Conservation (phyloP, 2,113 vertebrate species). For the Eira barbara region DNA sequence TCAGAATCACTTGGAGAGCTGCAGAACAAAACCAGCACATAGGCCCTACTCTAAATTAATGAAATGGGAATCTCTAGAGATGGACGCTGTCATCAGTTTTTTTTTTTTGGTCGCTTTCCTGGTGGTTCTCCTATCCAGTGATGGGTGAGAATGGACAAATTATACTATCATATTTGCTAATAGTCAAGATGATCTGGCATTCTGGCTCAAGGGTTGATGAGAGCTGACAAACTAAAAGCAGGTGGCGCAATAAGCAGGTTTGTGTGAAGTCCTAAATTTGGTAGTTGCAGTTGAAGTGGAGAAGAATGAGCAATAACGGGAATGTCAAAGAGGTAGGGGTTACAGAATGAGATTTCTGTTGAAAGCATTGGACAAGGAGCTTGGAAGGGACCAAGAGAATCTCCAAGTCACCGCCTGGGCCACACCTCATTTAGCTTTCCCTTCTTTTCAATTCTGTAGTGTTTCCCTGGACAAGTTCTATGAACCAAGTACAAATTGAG, state of each 20-base stretch:
- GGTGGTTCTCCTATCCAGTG: background rate
- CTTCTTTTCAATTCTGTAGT: background rate
- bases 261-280: background rate
- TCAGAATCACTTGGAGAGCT: background rate
- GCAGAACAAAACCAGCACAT: background rate
- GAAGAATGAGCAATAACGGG: background rate
- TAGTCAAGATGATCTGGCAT: background rate
- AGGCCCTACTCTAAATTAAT: background rate
- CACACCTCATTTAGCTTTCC: slow-evolving; percentile 29
- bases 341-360: background rate
- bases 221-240: background rate
- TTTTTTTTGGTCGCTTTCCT: background rate
- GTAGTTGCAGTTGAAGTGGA: background rate
- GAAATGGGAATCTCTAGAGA: background rate
- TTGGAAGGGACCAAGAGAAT: background rate
- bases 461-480: background rate
- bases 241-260: background rate
- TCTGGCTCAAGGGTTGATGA: background rate
- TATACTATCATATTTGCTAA: background rate
- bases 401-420: background rate
- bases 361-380: background rate
- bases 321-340: background rate
- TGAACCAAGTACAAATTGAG: background rate
- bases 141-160: background rate
- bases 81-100: background rate